phyloP scores from a whole-genome alignment of 2,888 invertebrate species.

The Temnothorax rugatulus region DNA sequence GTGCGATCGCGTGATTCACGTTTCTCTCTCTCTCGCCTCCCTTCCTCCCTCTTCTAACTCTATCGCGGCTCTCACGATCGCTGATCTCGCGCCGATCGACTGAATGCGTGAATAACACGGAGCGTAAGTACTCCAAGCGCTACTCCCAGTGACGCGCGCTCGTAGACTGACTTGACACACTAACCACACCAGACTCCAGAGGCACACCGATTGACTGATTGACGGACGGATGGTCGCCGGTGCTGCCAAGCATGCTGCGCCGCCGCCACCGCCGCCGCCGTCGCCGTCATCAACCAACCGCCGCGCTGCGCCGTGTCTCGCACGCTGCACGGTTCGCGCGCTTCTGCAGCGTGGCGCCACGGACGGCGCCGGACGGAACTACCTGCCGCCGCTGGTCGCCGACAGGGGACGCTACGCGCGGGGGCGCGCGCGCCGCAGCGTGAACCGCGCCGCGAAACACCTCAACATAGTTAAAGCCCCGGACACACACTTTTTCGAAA shows the following conservation, averaged over 20 bases:
- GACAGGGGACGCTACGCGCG: background rate
- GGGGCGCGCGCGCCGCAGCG: background rate
- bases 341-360: conserved; percentile 42
- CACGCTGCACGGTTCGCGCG: conserved; percentile 43
- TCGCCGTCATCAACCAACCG: background rate
- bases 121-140: background rate
- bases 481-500: no score
- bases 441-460: background rate
- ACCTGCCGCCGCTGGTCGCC: background rate
- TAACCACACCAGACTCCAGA: conserved; percentile 24
- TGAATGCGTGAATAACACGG: background rate
- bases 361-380: background rate
- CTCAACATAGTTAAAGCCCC: no score
- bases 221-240: conserved; percentile 42
- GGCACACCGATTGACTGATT: conserved; percentile 40
- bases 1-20: conserved; percentile 10
- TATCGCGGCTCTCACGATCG: background rate
- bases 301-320: background rate
- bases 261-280: conserved; percentile 19
- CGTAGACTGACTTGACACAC: conserved; percentile 37
- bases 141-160: conserved; percentile 24
- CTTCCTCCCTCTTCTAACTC: conserved; percentile 30
- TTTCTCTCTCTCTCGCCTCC: conserved; percentile 15
- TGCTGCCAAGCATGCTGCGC: conserved; percentile 41
- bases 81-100: conserved; percentile 20